phyloP scores from a whole-genome alignment of 2,113 vertebrate species.

The Scortum barcoo region DNA sequence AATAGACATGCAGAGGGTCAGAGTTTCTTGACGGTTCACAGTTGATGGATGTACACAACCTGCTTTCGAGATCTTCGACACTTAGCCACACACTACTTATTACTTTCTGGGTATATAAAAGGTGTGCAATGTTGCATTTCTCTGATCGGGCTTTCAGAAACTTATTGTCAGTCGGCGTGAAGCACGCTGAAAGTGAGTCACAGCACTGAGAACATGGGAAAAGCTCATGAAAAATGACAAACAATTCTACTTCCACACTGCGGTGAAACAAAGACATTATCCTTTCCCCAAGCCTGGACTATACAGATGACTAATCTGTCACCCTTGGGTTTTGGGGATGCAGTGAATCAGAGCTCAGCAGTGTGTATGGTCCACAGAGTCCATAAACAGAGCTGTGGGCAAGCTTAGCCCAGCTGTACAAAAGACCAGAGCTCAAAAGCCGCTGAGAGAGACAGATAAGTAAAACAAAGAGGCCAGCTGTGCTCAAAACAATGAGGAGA shows the following conservation, averaged over 20 bases:
- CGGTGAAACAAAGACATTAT: conserved; percentile 5
- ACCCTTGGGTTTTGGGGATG: conserved; percentile 32
- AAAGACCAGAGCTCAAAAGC: conserved; percentile 60
- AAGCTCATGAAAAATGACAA: background rate
- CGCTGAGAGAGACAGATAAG: conserved; percentile 74
- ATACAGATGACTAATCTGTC: conserved; percentile 38
- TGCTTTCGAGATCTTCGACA: background rate
- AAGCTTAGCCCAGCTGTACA: conserved; percentile 61
- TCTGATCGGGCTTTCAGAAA: background rate
- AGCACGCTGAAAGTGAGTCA: background rate
- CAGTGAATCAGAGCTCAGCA: conserved; percentile 40
- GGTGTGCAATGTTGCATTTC: background rate
- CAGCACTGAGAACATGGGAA: background rate
- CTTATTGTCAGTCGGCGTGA: too few relatives aligned
- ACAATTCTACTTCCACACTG: background rate
- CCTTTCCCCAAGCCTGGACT: background rate
- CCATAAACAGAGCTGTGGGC: conserved; percentile 54
- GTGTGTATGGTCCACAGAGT: conserved; percentile 19
- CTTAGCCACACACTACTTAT: background rate
- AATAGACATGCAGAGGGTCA: background rate
- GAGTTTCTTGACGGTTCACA: background rate
- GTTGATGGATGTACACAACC: background rate
- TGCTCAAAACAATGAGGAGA: conserved; percentile 71
- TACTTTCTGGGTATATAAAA: background rate
- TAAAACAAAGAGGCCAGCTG: conserved; percentile 82